phyloP scores from a whole-genome alignment of 2,113 vertebrate species.

The Melierax canorus region DNA sequence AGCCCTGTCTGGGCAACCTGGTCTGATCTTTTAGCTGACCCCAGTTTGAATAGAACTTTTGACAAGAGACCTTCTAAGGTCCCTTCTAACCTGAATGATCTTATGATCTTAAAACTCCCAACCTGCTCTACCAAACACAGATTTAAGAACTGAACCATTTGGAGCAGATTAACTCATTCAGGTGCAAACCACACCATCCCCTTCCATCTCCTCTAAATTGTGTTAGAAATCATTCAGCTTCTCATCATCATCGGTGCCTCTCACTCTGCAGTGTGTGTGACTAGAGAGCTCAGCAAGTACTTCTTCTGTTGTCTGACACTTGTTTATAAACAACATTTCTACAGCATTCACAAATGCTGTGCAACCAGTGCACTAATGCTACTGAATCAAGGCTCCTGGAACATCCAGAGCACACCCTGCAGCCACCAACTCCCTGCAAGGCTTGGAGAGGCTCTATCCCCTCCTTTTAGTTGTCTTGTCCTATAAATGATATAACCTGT shows the following conservation, averaged over 20 bases:
- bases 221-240: neutral
- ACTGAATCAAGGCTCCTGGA: neutral
- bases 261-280: neutral
- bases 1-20: neutral
- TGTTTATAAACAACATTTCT: conserved; percentile 47
- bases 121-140: neutral
- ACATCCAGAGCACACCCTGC: neutral
- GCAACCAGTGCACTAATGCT: neutral
- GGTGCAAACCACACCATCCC: neutral
- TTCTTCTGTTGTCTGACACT: neutral
- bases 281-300: conserved; percentile 1
- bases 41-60: neutral
- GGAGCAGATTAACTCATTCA: neutral
- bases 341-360: neutral
- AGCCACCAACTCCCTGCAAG: neutral
- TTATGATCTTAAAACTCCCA: neutral
- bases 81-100: neutral
- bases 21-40: neutral
- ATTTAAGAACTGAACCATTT: neutral
- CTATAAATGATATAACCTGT: neutral
- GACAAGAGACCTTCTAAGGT: neutral
- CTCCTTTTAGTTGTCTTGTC: neutral
- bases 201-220: neutral
- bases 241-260: neutral
- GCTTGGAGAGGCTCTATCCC: neutral